Percentiles rank a stretch among this genome's conserved stretches.
phyloP scores from a whole-genome alignment of 64 coral and sea anemone genomes.

The Anthopleura sola region DNA sequence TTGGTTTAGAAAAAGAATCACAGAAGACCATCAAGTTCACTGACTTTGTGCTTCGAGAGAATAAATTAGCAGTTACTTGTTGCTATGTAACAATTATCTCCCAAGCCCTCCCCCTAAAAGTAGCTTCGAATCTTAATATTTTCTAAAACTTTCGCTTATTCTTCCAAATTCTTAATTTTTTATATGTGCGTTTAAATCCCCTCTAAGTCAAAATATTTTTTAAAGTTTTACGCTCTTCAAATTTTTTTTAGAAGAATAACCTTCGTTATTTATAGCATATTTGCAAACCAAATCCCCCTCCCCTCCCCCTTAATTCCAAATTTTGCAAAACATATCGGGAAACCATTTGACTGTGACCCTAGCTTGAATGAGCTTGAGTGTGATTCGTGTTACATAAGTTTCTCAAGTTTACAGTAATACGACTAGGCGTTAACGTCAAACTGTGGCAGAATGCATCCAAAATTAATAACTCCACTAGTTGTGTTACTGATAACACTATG shows the following conservation, averaged over 20 bases:
- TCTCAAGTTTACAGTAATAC: too few species aligned
- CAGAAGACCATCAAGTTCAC: background rate
- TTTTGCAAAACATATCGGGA: background rate
- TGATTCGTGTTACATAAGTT: background rate
- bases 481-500: background rate
- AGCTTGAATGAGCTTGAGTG: too few species aligned
- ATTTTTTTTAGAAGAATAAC: background rate
- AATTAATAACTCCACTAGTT: background rate
- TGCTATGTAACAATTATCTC: background rate
- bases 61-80: background rate
- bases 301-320: background rate
- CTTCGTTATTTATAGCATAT: background rate
- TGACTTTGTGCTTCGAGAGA: background rate
- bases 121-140: background rate
- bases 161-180: too few species aligned
- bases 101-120: background rate
- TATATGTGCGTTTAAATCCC: background rate
- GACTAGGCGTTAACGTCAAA: background rate
- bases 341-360: background rate
- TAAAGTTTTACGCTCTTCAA: background rate
- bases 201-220: too few species aligned
- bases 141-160: too few species aligned
- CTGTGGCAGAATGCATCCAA: background rate
- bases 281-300: background rate
- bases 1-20: background rate